Evolutionary conservation across 1,140 invertebrate species (phyloP), one percentile per base, ranked within the genome.

Genomic region (Eulimnadia texana): DNA sequence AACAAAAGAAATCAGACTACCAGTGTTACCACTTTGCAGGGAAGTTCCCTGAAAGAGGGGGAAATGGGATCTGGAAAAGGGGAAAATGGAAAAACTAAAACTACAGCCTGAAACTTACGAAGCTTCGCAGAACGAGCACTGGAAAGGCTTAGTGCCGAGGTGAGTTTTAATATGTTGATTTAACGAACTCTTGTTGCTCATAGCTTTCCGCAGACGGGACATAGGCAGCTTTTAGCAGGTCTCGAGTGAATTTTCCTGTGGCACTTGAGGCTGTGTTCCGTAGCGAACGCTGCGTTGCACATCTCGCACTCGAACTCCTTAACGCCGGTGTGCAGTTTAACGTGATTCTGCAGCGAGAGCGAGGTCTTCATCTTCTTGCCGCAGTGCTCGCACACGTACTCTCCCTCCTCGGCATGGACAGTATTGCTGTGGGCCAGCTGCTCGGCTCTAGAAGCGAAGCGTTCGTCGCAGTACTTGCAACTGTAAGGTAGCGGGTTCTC

Each of bases 301-400:
- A 73, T 65, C 50, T 72, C 71, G 64, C 79, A 81, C 63, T 70
- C 70, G 66, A 75, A 77, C 13, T 77, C 77, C 51, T 74, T 65
- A 66, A 79, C 77, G 1, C 77, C 70, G 1, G 66, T 72, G 33
- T 72, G 71, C 22, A 64, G 61, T 27, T 68, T 72, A 69, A 77
- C 73, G 62, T 77, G 76, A 20, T 54, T 54, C n/a, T 54, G 49
- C 19, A 57, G n/a, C 11, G 55, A 57, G 2, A 68, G 54, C 13
- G 50, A 58, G 22, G 57, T 62, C 28, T 51, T 65, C 22, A 29
- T 56, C 47, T 27, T 60, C 57, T 65, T 67, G 20, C 64, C 64
- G 51, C 67, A 67, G 20, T 62, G 59, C 42, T 65, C 53, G 58
- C 69, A 70, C 9, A 65, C 70, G 56, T 75, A 79, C 0, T 76